Conservation (phyloP, 2,113 vertebrate genomes). For the Amblyopsis rosae region DNA sequence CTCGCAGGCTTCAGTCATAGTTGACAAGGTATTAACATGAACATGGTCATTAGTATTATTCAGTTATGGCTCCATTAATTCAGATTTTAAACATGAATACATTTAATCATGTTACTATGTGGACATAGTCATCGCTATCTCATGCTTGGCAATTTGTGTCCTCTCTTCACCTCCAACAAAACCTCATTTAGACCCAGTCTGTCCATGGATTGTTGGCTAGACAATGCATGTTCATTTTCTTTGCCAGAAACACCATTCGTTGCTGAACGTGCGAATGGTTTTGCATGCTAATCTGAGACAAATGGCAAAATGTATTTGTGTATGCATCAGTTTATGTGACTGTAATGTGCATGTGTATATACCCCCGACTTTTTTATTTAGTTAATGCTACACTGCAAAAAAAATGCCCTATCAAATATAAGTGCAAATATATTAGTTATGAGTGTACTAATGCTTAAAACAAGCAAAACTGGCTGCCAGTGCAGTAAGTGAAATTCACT, state of each 20-base stretch:
- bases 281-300: conserved; percentile 52
- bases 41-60: conserved; percentile 9
- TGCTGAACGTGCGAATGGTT: conserved; percentile 26
- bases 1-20: not conserved
- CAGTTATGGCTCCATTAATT: conserved; percentile 42
- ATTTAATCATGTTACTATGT: conserved; percentile 48
- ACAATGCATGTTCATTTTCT: conserved; percentile 55
- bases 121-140: conserved; percentile 61
- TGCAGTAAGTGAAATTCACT: too few relatives aligned
- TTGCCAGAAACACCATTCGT: conserved; percentile 36
- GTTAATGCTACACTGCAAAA: not conserved
- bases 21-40: not conserved
- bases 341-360: conserved; percentile 33
- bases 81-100: conserved; percentile 28
- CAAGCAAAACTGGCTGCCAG: too few relatives aligned
- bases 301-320: conserved; percentile 20
- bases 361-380: conserved; percentile 5
- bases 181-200: conserved; percentile 38
- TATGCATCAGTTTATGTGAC: conserved; percentile 7
- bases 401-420: too few relatives aligned
- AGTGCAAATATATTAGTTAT: too few relatives aligned
- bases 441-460: too few relatives aligned
- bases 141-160: conserved; percentile 35
- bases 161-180: conserved; percentile 14
- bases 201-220: conserved; percentile 29